phyloP scores from a whole-genome alignment of 64 coral and sea anemone species.

The Porites lutea region DNA sequence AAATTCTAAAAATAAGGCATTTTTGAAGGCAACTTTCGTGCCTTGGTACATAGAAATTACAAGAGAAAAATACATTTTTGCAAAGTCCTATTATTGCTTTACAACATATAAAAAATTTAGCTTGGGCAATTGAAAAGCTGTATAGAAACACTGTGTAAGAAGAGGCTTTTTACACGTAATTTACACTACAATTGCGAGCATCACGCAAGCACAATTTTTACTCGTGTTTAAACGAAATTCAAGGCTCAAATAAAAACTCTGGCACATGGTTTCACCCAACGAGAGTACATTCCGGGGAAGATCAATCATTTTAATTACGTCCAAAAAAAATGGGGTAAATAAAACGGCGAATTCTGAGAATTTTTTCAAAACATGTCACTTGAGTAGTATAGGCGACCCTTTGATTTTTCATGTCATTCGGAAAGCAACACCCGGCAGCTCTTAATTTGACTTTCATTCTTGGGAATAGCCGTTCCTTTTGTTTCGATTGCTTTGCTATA shows the following conservation, averaged over 20 bases:
- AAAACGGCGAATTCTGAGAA: background rate
- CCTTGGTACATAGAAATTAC: too few species aligned
- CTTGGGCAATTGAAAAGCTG: too few species aligned
- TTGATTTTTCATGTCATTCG: background rate
- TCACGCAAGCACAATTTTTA: too few species aligned
- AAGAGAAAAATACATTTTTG: too few species aligned
- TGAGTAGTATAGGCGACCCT: background rate
- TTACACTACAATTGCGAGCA: too few species aligned
- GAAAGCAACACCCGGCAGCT: background rate
- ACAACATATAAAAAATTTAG: too few species aligned
- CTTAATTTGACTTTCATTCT: background rate
- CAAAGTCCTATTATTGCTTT: too few species aligned
- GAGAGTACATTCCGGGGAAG: background rate
- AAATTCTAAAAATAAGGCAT: background rate
- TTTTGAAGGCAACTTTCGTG: background rate
- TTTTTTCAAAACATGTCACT: background rate
- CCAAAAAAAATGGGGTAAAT: background rate
- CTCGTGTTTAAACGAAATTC: background rate
- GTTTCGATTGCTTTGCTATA: background rate
- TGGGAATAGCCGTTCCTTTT: too few species aligned
- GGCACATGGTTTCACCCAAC: background rate
- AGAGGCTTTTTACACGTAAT: too few species aligned
- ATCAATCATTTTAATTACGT: background rate
- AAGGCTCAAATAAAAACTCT: background rate
- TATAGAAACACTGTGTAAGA: too few species aligned